phyloP scores from a whole-genome alignment of 2,888 invertebrate genomes.

The Archaeoteleia sp. region DNA sequence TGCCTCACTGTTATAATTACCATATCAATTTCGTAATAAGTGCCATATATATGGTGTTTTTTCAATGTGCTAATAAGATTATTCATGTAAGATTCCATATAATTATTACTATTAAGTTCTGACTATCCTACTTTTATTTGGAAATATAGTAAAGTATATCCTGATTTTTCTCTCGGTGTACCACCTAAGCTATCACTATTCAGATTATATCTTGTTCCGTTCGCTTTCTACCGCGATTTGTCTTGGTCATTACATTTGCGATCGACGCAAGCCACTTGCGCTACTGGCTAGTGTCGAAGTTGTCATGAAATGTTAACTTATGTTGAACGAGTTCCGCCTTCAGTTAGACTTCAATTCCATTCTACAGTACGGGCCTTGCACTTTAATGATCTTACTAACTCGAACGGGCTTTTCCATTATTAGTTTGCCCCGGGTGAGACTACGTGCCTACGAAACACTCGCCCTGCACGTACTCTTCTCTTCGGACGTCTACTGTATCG shows the following conservation, averaged over 20 bases:
- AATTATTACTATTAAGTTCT: no score
- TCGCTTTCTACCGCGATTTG: no score
- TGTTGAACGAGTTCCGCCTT: constrained; percentile 67
- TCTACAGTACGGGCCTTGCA: constrained; percentile 55
- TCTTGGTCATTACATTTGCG: not conserved
- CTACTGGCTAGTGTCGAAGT: constrained; percentile 58
- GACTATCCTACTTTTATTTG: no score
- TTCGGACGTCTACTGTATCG: constrained; percentile 34
- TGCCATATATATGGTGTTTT: no score
- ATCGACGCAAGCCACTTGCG: constrained; percentile 4
- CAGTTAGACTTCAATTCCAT: constrained; percentile 66
- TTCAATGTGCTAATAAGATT: no score
- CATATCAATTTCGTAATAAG: no score
- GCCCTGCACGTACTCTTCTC: constrained; percentile 29
- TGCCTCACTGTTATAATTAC: no score
- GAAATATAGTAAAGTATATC: no score
- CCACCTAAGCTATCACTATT: no score
- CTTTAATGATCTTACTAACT: constrained; percentile 71
- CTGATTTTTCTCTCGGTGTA: no score
- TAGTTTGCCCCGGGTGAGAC: constrained; percentile 58
- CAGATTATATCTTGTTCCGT: no score
- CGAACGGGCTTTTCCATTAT: constrained; percentile 69
- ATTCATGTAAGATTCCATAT: no score
- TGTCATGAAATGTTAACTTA: constrained; percentile 68
- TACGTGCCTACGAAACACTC: constrained; percentile 36